A percentile compares a stretch with the other conserved stretches of the same genome.
These are phyloP conservation scores for Ambastaia sidthimunki DNA, from an alignment of 2,797 vertebrate species.

Conservation along the genomic window DNA sequence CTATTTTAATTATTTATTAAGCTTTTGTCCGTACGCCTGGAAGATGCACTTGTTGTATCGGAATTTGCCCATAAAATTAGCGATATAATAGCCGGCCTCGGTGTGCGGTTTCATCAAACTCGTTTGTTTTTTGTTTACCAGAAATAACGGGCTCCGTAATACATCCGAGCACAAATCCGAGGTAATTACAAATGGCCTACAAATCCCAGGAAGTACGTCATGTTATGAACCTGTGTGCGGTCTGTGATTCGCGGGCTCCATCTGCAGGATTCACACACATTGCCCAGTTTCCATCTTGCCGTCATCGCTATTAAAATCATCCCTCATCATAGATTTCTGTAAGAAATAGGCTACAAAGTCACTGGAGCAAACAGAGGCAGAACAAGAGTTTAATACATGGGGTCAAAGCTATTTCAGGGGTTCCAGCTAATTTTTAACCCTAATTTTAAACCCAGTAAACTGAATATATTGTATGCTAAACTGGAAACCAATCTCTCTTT, in stretches of 20 bases:
- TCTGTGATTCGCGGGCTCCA: constrained; percentile 60
- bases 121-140: constrained; percentile 1
- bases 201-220: constrained; percentile 66
- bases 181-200: constrained; percentile 50
- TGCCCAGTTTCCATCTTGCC: neutral
- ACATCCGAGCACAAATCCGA: constrained; percentile 46
- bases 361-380: neutral
- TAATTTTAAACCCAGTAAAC: too few species aligned
- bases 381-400: too few species aligned
- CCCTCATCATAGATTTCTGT: neutral
- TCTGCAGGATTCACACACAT: constrained; percentile 60
- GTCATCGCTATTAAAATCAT: neutral
- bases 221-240: neutral
- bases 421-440: too few species aligned
- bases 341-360: neutral
- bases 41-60: neutral
- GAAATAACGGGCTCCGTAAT: constrained; percentile 19
- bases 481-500: too few species aligned
- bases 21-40: neutral
- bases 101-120: constrained; percentile 11
- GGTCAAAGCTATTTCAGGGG: too few species aligned
- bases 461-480: too few species aligned
- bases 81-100: neutral
- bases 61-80: neutral
- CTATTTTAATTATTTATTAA: neutral